Percentiles rank a stretch among this genome's conserved stretches.
Evolutionary conservation across 2,888 invertebrate genomes (phyloP).

Genomic region (Temnothorax rugatulus): DNA sequence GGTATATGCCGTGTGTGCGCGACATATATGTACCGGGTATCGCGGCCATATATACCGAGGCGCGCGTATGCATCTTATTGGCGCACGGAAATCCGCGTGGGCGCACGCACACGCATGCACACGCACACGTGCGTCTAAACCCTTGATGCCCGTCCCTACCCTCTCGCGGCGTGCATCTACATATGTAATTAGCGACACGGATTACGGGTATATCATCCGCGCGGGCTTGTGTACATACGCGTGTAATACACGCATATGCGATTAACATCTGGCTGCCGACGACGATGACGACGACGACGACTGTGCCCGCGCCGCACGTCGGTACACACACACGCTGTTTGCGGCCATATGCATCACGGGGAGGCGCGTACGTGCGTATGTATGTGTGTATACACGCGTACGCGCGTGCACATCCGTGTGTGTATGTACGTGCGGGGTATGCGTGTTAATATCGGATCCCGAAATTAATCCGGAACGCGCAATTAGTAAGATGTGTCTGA

Average conservation of each 20-base stretch:
- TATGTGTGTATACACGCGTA: not conserved
- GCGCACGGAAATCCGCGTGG: conserved; percentile 22
- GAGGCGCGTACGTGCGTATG: not conserved
- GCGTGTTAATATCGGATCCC: conserved; percentile 53
- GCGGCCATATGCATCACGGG: conserved; percentile 7
- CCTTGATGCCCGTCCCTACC: no score
- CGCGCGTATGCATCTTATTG: conserved; percentile 37
- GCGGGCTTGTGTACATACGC: conserved; percentile 45
- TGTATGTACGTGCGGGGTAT: not conserved
- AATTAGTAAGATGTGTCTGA: conserved; percentile 51
- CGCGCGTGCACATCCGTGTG: no score
- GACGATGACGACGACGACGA: conserved; percentile 34
- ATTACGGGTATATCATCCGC: conserved; percentile 55
- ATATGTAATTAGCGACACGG: conserved; percentile 59
- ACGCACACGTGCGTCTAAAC: not conserved
- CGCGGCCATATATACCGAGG: not conserved
- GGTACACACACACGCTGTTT: conserved; percentile 54
- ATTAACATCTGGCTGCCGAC: conserved; percentile 53
- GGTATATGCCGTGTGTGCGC: conserved; percentile 6
- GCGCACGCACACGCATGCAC: not conserved
- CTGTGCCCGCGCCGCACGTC: conserved; percentile 33
- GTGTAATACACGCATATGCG: conserved; percentile 55
- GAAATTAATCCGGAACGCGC: conserved; percentile 56
- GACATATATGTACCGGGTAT: conserved; percentile 39
- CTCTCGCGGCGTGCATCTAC: conserved; percentile 33